Conservation (phyloP, 2,888 invertebrate genomes). For the Cheilosia vernalis region DNA sequence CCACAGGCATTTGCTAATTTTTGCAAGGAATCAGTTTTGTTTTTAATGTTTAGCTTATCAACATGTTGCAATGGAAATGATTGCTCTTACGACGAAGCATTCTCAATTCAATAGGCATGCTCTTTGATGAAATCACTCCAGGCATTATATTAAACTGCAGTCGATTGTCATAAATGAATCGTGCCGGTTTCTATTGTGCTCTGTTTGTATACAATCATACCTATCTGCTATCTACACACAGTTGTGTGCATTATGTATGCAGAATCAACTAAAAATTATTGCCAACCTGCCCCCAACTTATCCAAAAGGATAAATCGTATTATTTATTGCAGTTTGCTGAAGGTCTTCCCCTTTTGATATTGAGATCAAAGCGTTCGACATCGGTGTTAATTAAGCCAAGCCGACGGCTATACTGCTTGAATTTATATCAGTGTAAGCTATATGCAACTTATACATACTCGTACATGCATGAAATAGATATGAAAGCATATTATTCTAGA, state of each 20-base stretch:
- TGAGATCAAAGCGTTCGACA: constrained; percentile 73
- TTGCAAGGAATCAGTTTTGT: background rate
- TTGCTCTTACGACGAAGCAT: constrained; percentile 31
- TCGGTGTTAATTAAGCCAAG: constrained; percentile 69
- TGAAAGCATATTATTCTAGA: constrained; percentile 25
- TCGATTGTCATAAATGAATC: constrained; percentile 50
- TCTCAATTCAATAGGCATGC: background rate
- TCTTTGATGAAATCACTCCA: constrained; percentile 29
- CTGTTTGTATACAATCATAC: background rate
- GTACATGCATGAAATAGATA: constrained; percentile 39
- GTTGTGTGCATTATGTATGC: background rate
- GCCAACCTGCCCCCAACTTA: constrained; percentile 35
- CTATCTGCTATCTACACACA: background rate
- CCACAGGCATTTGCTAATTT: background rate
- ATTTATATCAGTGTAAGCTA: constrained; percentile 25
- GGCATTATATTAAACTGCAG: constrained; percentile 41
- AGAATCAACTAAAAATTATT: constrained; percentile 41
- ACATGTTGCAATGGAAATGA: constrained; percentile 55
- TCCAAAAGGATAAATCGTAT: constrained; percentile 44
- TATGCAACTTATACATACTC: constrained; percentile 9
- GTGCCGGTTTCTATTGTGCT: constrained; percentile 30
- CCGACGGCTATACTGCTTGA: constrained; percentile 38
- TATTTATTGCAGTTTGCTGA: constrained; percentile 65
- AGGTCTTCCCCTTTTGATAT: constrained; percentile 71
- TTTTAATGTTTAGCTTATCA: constrained; percentile 12